These are phyloP conservation scores for Drosophila neoperkinsi DNA, from an alignment of 2,888 invertebrate genomes.

Conservation along the genomic window DNA sequence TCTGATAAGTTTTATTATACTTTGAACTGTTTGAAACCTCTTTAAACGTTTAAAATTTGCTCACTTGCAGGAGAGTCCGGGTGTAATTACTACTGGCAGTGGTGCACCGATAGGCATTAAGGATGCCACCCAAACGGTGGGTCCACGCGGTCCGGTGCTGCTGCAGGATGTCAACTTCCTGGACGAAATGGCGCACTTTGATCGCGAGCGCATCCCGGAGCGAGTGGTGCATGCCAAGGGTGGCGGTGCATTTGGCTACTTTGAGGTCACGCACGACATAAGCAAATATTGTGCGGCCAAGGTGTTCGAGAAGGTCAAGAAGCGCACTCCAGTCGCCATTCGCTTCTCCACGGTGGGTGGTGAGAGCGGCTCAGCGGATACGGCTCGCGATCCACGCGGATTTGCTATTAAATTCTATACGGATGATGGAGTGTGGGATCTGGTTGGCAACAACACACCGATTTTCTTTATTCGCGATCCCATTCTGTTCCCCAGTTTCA, in stretches of 20 bases:
- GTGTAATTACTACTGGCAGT: constrained; percentile 90
- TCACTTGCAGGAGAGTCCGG: constrained; percentile 82
- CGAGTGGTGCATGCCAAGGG: constrained; percentile 98
- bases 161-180: constrained; percentile 93
- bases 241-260: constrained; percentile 94
- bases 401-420: constrained; percentile 98
- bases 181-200: constrained; percentile 94
- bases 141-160: constrained; percentile 93
- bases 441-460: constrained; percentile 97
- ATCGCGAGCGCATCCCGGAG: constrained; percentile 97
- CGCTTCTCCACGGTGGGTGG: constrained; percentile 95
- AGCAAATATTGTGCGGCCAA: constrained; percentile 92
- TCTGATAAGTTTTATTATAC: background rate
- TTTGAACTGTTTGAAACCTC: background rate
- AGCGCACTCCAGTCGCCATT: constrained; percentile 91
- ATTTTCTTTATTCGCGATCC: constrained; percentile 97
- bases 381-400: constrained; percentile 95
- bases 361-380: constrained; percentile 96
- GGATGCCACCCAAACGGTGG: constrained; percentile 91
- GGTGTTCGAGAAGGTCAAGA: constrained; percentile 91
- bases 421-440: constrained; percentile 96
- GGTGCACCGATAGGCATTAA: constrained; percentile 91
- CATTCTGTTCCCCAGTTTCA: constrained; percentile 96
- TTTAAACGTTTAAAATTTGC: background rate
- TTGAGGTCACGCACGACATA: constrained; percentile 95